Percentiles rank a stretch among this genome's conserved stretches.
Evolutionary conservation across 1,140 invertebrate species (phyloP).

Genomic region (Panonychus citri): DNA sequence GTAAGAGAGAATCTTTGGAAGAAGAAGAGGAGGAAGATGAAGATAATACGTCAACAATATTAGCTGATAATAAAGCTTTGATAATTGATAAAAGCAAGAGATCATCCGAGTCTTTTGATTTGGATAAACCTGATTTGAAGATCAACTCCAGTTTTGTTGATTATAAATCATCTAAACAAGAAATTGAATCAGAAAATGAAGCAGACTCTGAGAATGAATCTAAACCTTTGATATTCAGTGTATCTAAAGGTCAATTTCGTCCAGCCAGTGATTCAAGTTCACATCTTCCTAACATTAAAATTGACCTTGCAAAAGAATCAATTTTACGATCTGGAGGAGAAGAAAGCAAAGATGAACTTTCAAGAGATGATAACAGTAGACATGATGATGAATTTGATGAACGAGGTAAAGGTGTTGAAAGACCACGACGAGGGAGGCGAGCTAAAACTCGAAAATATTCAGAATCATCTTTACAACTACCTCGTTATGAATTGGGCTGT

Average conservation of each 20-base stretch:
- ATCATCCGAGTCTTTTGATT: neutral
- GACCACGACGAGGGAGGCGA: slow-evolving; percentile 12
- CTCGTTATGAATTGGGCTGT: slow-evolving; percentile 2
- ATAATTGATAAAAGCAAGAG: too few relatives aligned
- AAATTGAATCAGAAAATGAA: neutral
- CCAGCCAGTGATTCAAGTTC: too few relatives aligned
- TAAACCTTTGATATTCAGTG: neutral
- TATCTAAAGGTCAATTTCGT: too few relatives aligned
- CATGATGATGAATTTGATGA: neutral
- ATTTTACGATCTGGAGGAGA: neutral
- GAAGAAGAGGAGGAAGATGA: neutral
- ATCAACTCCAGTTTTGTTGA: neutral
- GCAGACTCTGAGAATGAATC: neutral
- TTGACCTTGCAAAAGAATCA: too few relatives aligned
- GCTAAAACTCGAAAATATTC: slow-evolving; percentile 15
- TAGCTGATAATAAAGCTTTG: neutral
- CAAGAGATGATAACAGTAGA: neutral
- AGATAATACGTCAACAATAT: neutral
- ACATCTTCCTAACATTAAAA: too few relatives aligned
- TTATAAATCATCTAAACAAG: neutral
- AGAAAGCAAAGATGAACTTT: neutral
- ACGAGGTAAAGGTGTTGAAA: slow-evolving; percentile 1
- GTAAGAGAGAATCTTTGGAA: neutral
- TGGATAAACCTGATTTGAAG: neutral
- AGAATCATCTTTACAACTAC: slow-evolving; percentile 9